Evolutionary conservation across 2,888 invertebrate species (phyloP), one percentile per base, ranked within the genome.

Genomic region (Metellina segmentata): DNA sequence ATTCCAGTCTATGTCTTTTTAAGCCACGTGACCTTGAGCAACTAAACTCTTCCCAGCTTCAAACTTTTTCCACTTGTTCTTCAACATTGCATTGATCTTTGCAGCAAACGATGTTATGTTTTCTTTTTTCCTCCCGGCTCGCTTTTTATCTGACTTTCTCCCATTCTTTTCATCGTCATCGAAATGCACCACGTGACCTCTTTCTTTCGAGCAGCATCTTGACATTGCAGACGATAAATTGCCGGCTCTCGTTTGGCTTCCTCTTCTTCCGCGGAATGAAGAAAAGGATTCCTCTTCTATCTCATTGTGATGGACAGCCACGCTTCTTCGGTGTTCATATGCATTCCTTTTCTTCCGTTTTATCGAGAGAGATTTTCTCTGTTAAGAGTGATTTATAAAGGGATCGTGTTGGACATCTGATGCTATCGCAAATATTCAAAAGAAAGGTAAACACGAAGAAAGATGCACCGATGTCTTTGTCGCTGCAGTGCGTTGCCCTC

Each of bases 121-220:
- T 85, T 86, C 19, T 83, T 74, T 61, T 61, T 61, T 82, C 34
- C 48, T 82, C 48, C 49, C 49, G 11, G 49, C 70, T 13, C 6
- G 70, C 61, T 85, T 51, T 85, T 72, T 85, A n/a, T 72, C 70
- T 13, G 11, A 77, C 85, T 86, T 61, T 78, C 69, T 61, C 48
- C 81, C 70, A 85, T 83, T 89, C 78, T 75, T 83, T 75, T 70
- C 71, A 70, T 89, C 19, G 69, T 48, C 71, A 83, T 85, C 83
- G 89, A 89, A 89, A 78, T 77, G 83, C 52, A 74, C 77, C 89
- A 89, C 89, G 89, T 89, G 89, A 89, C 89, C 89, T 71, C 70
- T 48, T 86, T 83, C 78, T 78, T 74, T 89, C 89, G 9, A 71
- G 81, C 49, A 78, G 77, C 83, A 89, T 89, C 89, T 89, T 89